Base-by-base conservation (phyloP, 2,888 invertebrate genomes). In the Meloe dianella region DNA sequence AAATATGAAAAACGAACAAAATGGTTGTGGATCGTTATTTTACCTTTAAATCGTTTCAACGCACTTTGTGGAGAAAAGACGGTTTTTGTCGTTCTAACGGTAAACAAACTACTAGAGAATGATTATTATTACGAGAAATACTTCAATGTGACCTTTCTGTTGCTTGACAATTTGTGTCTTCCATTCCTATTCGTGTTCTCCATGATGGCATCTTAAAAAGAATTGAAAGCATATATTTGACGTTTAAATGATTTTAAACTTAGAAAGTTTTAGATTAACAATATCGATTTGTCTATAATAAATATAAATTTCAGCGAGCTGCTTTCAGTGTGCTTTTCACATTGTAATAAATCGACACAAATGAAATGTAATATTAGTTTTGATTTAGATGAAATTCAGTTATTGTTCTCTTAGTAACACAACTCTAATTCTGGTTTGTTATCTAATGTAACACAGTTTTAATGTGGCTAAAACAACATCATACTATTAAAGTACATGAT, bases 1-100 rank as follows among this genome's bases (percentile, higher is more conserved):
- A 64, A 61, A 62, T 54, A 63, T 38, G 60, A 24, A 63, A 62
- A 41, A 65, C 2, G 35, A 35, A 35, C 30, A 30, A 30, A 30
- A 30, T 1, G 29, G 3, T 29, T 6, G 3, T 29, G 32, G 7
- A 32, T 32, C 32, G 32, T 32, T 32, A 32, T 32, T 9, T 32
- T 32, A 6, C 32, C 9, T 27, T n/a, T 4, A 27, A 4, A 4
- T 27, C 27, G 4, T 4, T 27, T 27, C 2, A 27, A 4, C 27
- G 4, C 27, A 27, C 27, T 27, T 27, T 27, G 4, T 3, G 27
- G 4, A 2, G 27, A 27, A 4, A 3, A 27, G 27, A 4, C 4
- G 30, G 30, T 30, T 12, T 12, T 35, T 35, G 0, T 12, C 10
- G 12, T 35, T 35, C 14, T 4, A 35, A 35, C 35, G 2, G 27